Percentiles rank a stretch among this genome's conserved stretches.
These are phyloP conservation scores for Hypotaenidia philippensis DNA, from an alignment of 2,797 vertebrate genomes.

Conservation along the genomic window DNA sequence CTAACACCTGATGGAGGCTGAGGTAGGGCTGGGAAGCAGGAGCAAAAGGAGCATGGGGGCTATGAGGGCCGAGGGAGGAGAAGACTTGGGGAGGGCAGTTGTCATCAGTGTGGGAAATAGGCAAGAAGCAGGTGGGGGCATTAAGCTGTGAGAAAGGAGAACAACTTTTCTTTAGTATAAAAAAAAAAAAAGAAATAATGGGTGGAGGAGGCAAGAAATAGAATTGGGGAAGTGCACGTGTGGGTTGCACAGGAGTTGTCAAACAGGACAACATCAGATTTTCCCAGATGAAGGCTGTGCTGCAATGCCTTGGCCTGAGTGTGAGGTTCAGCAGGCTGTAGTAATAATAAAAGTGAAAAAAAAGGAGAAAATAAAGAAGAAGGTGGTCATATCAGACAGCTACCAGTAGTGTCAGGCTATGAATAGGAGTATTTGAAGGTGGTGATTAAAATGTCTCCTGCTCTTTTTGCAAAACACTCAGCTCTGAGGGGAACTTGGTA, in stretches of 20 bases:
- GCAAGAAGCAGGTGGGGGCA: not conserved
- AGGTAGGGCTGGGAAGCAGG: not conserved
- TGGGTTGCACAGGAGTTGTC: fast-evolving
- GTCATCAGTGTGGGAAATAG: not conserved
- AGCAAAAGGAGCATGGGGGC: not conserved
- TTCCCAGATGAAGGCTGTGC: not conserved
- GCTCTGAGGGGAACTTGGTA: not conserved
- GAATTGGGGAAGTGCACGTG: not conserved
- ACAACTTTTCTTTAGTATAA: not conserved
- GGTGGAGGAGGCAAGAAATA: fast-evolving
- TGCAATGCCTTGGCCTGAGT: not conserved
- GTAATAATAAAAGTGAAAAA: not conserved
- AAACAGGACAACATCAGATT: not conserved
- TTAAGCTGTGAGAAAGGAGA: not conserved
- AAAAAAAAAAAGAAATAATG: not conserved
- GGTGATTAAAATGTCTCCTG: not conserved
- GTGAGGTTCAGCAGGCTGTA: not conserved
- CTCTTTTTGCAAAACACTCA: not conserved
- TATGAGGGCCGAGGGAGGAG: not conserved
- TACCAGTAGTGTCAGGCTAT: not conserved
- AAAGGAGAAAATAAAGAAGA: not conserved
- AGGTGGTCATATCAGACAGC: not conserved
- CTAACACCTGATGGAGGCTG: not conserved
- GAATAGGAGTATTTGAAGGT: not conserved
- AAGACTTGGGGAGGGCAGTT: not conserved